These are phyloP conservation scores for Sebastes dallii DNA, from an alignment of 2,797 vertebrate genomes.

Conservation along the genomic window DNA sequence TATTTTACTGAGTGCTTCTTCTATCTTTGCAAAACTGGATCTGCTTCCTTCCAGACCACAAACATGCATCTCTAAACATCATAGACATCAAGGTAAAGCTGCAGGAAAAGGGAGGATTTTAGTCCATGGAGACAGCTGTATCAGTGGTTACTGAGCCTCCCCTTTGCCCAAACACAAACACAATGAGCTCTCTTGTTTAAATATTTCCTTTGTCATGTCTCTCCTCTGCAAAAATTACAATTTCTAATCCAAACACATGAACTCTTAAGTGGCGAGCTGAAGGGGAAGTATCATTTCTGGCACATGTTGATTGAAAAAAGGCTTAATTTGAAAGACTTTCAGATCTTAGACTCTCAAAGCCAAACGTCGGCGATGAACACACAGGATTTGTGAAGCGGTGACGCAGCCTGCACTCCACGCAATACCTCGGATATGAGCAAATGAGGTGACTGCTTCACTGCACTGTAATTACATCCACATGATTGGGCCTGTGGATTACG, in stretches of 20 bases:
- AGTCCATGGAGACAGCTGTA: conserved; percentile 29
- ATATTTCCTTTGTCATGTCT: conserved; percentile 7
- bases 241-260: neutral
- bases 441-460: conserved; percentile 61
- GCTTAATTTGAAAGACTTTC: neutral
- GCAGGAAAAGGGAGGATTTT: neutral
- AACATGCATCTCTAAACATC: neutral
- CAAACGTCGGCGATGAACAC: conserved; percentile 24
- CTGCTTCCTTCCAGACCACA: neutral
- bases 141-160: neutral
- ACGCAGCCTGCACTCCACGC: neutral
- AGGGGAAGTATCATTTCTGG: neutral
- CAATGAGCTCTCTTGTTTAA: conserved; percentile 34
- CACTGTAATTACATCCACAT: conserved; percentile 75
- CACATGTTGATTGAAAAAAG: neutral
- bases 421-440: conserved; percentile 49
- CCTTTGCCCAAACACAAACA: neutral
- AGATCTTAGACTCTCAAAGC: conserved; percentile 9
- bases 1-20: neutral
- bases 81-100: neutral
- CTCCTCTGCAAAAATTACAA: neutral
- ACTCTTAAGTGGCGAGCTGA: neutral
- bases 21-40: neutral
- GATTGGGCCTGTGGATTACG: conserved; percentile 63
- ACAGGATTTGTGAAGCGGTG: conserved; percentile 16